A percentile compares a stretch with the other conserved stretches of the same genome.
Evolutionary conservation across 2,113 vertebrate genomes (phyloP).

Genomic region (Heptranchias perlo): DNA sequence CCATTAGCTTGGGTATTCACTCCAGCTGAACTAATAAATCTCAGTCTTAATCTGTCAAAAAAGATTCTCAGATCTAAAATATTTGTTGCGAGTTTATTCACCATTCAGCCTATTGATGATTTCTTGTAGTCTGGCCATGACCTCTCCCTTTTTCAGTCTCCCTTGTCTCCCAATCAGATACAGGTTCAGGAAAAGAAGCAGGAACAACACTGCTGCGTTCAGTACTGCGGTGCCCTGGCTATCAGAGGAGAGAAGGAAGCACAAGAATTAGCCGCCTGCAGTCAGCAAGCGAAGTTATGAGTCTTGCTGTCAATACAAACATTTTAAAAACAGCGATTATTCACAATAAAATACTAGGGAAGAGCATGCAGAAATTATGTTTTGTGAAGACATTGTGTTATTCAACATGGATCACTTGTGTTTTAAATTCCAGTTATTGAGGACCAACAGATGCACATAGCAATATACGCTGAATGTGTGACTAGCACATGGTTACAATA

Average conservation of each 20-base stretch:
- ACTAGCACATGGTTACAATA: background rate
- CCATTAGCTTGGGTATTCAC: background rate
- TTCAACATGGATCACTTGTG: background rate
- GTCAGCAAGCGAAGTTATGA: background rate
- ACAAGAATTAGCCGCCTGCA: slow-evolving; percentile 4
- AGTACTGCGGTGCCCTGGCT: slow-evolving; percentile 85
- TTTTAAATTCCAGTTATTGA: background rate
- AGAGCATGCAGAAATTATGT: background rate
- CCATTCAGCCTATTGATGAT: slow-evolving; percentile 80
- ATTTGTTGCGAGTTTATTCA: slow-evolving; percentile 46
- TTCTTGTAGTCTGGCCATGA: slow-evolving; percentile 73
- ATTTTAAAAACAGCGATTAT: too few relatives aligned
- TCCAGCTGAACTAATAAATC: background rate
- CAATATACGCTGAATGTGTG: background rate
- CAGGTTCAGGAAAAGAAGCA: slow-evolving; percentile 81
- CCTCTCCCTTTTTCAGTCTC: slow-evolving; percentile 76
- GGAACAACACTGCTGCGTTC: slow-evolving; percentile 74
- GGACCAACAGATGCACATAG: too few relatives aligned
- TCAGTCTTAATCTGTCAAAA: background rate
- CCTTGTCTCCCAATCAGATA: slow-evolving; percentile 79
- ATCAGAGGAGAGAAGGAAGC: slow-evolving; percentile 38
- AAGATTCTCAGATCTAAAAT: background rate
- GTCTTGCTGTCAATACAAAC: background rate
- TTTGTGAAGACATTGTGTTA: background rate
- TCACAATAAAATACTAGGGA: background rate